Evolutionary conservation across 2,888 invertebrate species (phyloP), one percentile per base, ranked within the genome.

Genomic region (Thymelicus lineola): DNA sequence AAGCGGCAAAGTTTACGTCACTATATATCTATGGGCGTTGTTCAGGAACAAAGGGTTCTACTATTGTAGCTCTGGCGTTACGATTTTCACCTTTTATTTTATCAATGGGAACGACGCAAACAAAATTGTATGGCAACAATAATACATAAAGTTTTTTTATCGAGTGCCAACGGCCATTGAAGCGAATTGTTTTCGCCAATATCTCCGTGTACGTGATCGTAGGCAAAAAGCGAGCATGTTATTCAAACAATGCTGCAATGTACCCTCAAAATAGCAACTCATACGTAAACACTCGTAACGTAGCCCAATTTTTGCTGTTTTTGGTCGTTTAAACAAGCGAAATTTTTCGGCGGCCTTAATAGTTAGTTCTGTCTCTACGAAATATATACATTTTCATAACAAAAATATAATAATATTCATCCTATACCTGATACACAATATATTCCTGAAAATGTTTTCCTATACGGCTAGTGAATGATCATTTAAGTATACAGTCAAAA

Each of bases 81-180:
- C 10, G 20, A 17, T 50, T 20, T 53, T 20, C n/a, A 53, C 53
- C 12, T 53, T 53, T 53, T 53, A 53, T 20, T 20, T 20, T 53
- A 53, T 53, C 53, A 53, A 53, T 20, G 20, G 10, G 53, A 9
- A 12, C 20, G 20, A 20, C 17, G 53, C 20, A 53, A 20, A 53
- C 53, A 53, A 53, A 53, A 20, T 53, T 20, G 20, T 20, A 53
- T 20, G 53, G 60, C 45, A 20, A 42, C 60, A 46, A 61, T 48
- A 61, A 48, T 48, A 61, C 28, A 45, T 45, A 46, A 46, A 61
- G 28, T 61, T 60, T 45, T 46, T 45, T 20, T 42, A 59, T 42
- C 61, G 48, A 61, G 61, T 35, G 48, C 61, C 61, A 61, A 28
- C 20, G 20, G 20, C 46, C 35, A 48, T 61, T 61, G 15, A 20